Percentiles rank a stretch among this genome's conserved stretches.
Evolutionary conservation across 2,888 invertebrate genomes (phyloP).

Genomic region (Caenorhabditis sulstoni): DNA sequence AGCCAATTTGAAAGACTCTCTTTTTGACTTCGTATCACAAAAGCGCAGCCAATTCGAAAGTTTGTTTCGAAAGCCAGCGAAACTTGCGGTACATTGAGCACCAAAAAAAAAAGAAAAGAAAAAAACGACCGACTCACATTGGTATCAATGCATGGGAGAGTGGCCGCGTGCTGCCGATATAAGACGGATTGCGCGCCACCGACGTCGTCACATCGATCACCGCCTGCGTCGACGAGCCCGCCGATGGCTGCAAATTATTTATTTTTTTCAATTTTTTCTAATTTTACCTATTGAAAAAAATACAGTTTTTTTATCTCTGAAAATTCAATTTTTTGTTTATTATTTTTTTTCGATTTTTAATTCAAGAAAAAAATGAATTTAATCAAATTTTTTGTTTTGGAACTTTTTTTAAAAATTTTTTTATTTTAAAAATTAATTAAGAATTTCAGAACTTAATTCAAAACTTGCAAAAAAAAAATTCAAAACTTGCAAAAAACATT

Average conservation of each 20-base stretch:
- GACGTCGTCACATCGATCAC: constrained; percentile 50
- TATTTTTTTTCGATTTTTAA: neutral
- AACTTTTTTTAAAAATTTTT: constrained; percentile 63
- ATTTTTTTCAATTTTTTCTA: no score
- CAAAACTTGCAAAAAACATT: no score
- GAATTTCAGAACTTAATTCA: no score
- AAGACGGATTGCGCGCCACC: constrained; percentile 57
- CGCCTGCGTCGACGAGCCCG: constrained; percentile 35
- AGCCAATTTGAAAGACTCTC: no score
- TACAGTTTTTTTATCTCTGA: no score
- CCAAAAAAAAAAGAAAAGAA: no score
- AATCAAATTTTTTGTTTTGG: constrained; percentile 62
- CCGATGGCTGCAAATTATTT: constrained; percentile 44
- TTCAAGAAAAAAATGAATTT: neutral
- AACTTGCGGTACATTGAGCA: no score
- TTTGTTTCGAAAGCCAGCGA: no score
- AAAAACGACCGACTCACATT: constrained; percentile 35
- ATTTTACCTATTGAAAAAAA: no score
- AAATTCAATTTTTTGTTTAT: neutral
- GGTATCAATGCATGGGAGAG: constrained; percentile 59
- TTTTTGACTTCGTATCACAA: no score
- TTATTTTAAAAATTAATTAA: neutral
- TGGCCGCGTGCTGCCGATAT: constrained; percentile 54
- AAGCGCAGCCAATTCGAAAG: no score
- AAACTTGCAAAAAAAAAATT: no score